Percentiles rank a stretch among this genome's conserved stretches.
Evolutionary conservation across 2,888 invertebrate genomes (phyloP).

Genomic region (Lasioglossum morio): DNA sequence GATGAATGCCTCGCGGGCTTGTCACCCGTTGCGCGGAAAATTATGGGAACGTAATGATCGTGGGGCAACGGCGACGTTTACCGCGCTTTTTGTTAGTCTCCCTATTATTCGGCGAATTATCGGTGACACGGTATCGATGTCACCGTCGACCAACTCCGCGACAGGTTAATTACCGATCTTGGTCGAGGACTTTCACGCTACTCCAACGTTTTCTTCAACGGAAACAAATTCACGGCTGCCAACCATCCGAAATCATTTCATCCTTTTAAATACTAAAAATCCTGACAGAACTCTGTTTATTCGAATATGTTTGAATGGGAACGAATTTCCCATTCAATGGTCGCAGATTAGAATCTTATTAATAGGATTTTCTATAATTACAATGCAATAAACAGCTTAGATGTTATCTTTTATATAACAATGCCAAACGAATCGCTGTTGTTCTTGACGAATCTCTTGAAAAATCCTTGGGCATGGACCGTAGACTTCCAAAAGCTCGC

Average conservation of each 20-base stretch:
- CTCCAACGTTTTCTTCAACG: neutral
- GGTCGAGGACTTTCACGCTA: neutral
- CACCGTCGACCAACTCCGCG: neutral
- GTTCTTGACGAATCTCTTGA: no score
- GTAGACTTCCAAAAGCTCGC: no score
- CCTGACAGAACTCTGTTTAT: no score
- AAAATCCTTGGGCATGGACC: no score
- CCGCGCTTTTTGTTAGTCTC: neutral
- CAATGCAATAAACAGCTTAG: no score
- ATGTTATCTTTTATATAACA: no score
- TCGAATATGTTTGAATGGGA: no score
- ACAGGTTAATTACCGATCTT: neutral
- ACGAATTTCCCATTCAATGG: no score
- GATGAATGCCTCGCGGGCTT: constrained; percentile 26
- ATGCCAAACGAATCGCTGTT: no score
- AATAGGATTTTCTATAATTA: no score
- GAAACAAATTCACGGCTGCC: neutral
- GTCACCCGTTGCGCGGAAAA: constrained; percentile 55
- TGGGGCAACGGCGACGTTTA: constrained; percentile 3
- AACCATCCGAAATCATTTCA: neutral
- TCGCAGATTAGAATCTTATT: no score
- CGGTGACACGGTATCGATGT: neutral
- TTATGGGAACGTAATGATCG: constrained; percentile 52
- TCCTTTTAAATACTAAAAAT: no score
- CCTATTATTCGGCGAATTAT: neutral